These are phyloP conservation scores for Aleadryas rufinucha DNA, from an alignment of 2,113 vertebrate species.

Conservation along the genomic window DNA sequence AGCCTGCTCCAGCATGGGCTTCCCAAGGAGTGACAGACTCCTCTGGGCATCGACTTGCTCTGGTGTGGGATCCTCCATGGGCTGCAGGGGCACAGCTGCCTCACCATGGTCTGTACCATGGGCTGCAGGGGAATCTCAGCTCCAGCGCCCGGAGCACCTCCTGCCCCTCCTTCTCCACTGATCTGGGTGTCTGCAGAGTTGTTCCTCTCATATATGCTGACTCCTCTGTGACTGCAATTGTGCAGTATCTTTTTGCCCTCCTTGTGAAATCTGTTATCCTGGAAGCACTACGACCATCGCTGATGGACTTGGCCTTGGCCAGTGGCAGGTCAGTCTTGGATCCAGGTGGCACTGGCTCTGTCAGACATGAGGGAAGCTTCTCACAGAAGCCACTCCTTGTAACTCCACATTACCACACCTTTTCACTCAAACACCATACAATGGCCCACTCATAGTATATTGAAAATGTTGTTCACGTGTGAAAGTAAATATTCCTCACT, in stretches of 20 bases:
- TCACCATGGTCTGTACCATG: accelerated
- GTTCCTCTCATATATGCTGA: neutral
- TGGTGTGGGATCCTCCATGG: too few species aligned
- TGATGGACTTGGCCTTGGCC: neutral
- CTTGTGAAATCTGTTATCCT: neutral
- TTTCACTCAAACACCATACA: neutral
- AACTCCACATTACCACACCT: neutral
- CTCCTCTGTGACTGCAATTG: neutral
- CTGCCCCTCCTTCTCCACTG: neutral
- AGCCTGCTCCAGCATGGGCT: neutral
- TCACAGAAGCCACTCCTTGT: neutral
- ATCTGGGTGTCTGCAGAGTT: neutral
- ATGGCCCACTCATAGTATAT: neutral
- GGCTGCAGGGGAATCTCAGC: neutral
- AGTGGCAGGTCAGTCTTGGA: neutral
- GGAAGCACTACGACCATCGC: too few species aligned
- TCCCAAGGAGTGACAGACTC: neutral
- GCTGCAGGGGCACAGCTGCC: neutral
- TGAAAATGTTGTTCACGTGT: neutral
- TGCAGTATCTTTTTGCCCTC: neutral
- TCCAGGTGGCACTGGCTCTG: neutral
- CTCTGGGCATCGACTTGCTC: neutral
- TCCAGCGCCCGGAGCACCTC: neutral
- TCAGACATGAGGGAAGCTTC: neutral
- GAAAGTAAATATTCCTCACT: neutral